Conservation (phyloP, 2,113 vertebrate species). For the Microtus richardsoni region DNA sequence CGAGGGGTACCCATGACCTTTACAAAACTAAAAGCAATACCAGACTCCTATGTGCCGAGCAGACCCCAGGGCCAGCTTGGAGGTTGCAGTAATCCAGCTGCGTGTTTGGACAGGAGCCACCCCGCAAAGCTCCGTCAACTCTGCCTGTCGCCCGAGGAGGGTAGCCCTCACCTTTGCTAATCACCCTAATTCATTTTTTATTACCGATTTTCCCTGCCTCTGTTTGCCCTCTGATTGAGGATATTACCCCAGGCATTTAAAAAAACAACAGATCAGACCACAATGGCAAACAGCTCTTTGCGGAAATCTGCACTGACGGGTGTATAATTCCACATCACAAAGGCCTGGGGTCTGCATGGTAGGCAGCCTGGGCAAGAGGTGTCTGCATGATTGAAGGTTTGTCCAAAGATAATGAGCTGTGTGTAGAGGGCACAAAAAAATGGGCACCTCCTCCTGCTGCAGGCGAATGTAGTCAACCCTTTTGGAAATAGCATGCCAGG, state of each 20-base stretch:
- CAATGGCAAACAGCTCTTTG: constrained; percentile 73
- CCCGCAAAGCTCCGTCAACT: constrained; percentile 91
- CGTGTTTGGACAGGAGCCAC: constrained; percentile 90
- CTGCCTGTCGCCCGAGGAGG: constrained; percentile 87
- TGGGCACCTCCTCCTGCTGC: background rate
- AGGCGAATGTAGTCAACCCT: background rate
- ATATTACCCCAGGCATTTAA: constrained; percentile 76
- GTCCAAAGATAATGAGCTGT: background rate
- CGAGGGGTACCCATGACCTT: constrained; percentile 71
- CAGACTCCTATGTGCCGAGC: constrained; percentile 30
- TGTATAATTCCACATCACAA: constrained; percentile 82
- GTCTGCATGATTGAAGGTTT: background rate
- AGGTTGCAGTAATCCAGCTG: constrained; percentile 85
- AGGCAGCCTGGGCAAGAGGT: background rate
- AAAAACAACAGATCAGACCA: constrained; percentile 53
- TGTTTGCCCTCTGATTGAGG: constrained; percentile 84
- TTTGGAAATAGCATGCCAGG: background rate
- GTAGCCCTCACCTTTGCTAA: constrained; percentile 83
- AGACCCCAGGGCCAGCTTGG: constrained; percentile 65
- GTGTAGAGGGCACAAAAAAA: background rate
- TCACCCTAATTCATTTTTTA: constrained; percentile 86
- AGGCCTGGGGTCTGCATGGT: constrained; percentile 61
- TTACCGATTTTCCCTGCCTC: constrained; percentile 82
- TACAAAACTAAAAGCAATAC: constrained; percentile 68
- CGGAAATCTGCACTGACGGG: constrained; percentile 32